Percentiles rank a stretch among this genome's conserved stretches.
Evolutionary conservation across 2,888 invertebrate species (phyloP).

Genomic region (Hermodice carunculata): DNA sequence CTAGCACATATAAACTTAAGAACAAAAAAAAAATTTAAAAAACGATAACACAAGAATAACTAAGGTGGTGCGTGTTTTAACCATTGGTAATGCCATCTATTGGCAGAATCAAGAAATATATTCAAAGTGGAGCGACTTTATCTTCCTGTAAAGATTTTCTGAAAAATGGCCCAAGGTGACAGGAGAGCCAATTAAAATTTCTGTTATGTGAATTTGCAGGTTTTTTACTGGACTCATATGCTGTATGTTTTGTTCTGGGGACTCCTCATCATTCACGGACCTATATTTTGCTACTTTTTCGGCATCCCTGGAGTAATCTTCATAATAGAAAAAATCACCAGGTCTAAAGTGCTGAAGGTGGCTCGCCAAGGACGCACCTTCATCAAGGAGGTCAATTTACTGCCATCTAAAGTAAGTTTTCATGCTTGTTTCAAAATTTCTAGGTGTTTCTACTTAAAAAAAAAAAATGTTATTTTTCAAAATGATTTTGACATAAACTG

Average conservation of each 20-base stretch:
- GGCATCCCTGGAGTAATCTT: constrained; percentile 85
- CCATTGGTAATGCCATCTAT: no score
- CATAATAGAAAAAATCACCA: constrained; percentile 80
- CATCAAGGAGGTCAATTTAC: constrained; percentile 86
- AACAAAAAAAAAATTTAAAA: no score
- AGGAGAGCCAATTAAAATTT: no score
- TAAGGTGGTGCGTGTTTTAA: no score
- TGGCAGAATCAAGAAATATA: no score
- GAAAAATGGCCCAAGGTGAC: no score
- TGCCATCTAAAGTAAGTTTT: constrained; percentile 83
- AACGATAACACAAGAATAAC: no score
- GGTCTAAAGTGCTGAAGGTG: constrained; percentile 37
- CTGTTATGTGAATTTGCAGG: no score
- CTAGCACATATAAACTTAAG: no score
- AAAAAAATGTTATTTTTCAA: background rate
- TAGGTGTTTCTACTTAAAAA: background rate
- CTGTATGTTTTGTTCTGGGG: constrained; percentile 89
- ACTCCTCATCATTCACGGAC: constrained; percentile 86
- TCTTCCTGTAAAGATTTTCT: no score
- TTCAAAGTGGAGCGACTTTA: no score
- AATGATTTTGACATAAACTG: background rate
- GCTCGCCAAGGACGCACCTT: constrained; percentile 81
- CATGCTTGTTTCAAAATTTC: no score
- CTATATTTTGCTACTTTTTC: constrained; percentile 97
- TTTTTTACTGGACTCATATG: constrained; percentile 95